Evolutionary conservation across 2,888 invertebrate genomes (phyloP).

Genomic region (Tenthredo scrophulariae): DNA sequence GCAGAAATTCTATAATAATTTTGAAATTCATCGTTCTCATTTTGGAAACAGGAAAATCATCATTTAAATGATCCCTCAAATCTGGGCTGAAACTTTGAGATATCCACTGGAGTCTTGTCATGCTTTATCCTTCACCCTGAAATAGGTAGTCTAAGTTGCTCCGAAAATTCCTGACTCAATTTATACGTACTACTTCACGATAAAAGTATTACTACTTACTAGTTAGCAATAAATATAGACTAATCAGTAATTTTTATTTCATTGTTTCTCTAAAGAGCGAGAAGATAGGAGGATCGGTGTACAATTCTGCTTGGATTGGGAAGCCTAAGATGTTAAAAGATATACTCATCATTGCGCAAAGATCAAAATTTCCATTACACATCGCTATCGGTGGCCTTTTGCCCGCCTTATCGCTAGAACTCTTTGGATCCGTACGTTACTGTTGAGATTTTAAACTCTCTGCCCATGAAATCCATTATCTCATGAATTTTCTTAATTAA

Average conservation of each 20-base stretch:
- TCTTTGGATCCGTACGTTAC: slow-evolving; percentile 52
- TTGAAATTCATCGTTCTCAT: no score
- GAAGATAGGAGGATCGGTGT: slow-evolving; percentile 53
- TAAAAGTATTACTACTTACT: no score
- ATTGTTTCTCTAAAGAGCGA: slow-evolving; percentile 48
- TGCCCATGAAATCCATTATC: neutral
- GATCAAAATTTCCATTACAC: slow-evolving; percentile 57
- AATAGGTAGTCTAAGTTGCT: no score
- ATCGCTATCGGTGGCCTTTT: slow-evolving; percentile 54
- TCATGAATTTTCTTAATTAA: neutral
- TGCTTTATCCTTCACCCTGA: no score
- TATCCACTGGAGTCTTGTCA: no score
- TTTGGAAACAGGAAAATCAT: no score
- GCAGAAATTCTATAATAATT: no score
- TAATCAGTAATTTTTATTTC: neutral
- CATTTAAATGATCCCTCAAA: no score
- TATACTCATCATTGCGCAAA: slow-evolving; percentile 53
- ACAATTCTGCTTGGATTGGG: slow-evolving; percentile 53
- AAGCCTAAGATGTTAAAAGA: neutral
- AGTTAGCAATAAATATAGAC: no score
- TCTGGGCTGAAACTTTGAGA: no score
- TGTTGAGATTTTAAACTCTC: slow-evolving; percentile 49
- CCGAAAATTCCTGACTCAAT: no score
- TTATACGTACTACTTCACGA: no score
- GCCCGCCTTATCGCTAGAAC: neutral